These are phyloP conservation scores for Struthio camelus DNA, from an alignment of 2,113 vertebrate genomes.

Conservation along the genomic window DNA sequence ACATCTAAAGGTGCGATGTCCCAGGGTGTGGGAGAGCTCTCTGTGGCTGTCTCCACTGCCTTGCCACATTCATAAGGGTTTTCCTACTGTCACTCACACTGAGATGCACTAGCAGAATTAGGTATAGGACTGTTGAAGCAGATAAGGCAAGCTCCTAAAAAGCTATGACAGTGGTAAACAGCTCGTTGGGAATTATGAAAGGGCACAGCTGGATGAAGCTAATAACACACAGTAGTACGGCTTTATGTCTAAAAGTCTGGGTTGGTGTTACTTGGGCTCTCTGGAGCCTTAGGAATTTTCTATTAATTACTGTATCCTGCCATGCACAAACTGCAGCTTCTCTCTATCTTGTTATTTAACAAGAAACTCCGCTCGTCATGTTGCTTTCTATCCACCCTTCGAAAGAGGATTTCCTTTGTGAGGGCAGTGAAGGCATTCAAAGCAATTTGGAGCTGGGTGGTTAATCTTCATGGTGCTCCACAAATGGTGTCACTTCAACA, in stretches of 20 bases:
- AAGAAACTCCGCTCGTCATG: neutral
- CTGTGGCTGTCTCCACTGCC: neutral
- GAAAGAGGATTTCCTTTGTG: neutral
- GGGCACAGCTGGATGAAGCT: neutral
- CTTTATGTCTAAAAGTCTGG: neutral
- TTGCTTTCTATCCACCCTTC: neutral
- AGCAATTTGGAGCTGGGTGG: neutral
- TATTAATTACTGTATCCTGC: neutral
- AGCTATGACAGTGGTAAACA: neutral
- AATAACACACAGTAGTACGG: neutral
- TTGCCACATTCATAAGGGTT: neutral
- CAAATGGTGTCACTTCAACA: neutral
- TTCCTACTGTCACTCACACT: fast-evolving
- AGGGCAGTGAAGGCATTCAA: neutral
- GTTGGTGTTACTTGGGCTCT: neutral
- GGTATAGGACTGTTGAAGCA: neutral
- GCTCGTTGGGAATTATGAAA: neutral
- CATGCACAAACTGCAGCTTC: neutral
- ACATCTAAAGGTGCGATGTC: neutral
- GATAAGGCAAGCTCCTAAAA: neutral
- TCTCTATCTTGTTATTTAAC: neutral
- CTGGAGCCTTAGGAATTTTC: neutral
- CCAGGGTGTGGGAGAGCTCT: neutral
- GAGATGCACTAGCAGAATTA: neutral
- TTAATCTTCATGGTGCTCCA: neutral